phyloP scores from a whole-genome alignment of 2,888 invertebrate genomes.

The Tineola bisselliella region DNA sequence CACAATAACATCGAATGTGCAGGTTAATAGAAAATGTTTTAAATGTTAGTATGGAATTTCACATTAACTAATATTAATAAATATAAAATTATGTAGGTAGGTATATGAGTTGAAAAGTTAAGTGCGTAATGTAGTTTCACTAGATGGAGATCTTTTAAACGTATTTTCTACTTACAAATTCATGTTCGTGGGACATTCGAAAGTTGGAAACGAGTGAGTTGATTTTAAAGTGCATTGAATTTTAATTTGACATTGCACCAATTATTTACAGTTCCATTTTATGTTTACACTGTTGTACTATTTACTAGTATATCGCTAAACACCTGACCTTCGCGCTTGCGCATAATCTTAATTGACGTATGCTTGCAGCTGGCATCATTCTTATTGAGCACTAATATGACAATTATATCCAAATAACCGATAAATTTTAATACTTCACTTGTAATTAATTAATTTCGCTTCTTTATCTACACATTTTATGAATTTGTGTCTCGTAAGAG shows the following conservation, averaged over 20 bases:
- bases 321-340: constrained; percentile 45
- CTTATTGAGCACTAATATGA: not conserved
- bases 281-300: constrained; percentile 31
- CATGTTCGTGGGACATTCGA: not conserved
- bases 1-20: too few species aligned
- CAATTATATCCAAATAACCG: not conserved
- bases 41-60: too few species aligned
- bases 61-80: too few species aligned
- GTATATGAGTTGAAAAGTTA: not conserved
- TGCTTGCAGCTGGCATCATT: not conserved
- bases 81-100: not conserved
- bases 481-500: constrained; percentile 29
- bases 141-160: not conserved
- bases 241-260: not conserved
- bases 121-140: not conserved
- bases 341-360: constrained; percentile 28
- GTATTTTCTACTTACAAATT: not conserved
- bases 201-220: not conserved
- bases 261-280: not conserved
- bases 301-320: constrained; percentile 31
- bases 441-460: too few species aligned
- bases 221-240: not conserved
- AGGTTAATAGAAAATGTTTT: too few species aligned
- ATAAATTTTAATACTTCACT: too few species aligned
- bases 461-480: constrained; percentile 10